Base-by-base conservation (phyloP, 2,888 invertebrate genomes). In the Drosophila neutralis region DNA sequence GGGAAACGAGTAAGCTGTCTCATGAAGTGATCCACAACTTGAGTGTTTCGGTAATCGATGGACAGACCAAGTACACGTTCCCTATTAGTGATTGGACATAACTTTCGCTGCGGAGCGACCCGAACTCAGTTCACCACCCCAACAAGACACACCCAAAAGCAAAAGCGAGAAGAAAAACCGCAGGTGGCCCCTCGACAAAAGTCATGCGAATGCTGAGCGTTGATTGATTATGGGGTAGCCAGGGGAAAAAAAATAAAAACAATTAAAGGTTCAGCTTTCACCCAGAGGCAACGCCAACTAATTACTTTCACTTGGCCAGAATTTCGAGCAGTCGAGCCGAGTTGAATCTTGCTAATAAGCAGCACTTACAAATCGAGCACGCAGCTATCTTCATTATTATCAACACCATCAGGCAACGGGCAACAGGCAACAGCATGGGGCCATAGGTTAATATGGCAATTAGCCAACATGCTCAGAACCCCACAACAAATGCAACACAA, bases 231-330 rank as follows among this genome's bases (percentile, higher is more conserved):
- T 71, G 69, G 66, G 57, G 70, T 70, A 69, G 83, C 38, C 65
- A 69, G 69, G 63, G 64, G 5, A 27, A 65, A 72, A 70, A 70
- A 29, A 74, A 57, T 70, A 69, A 69, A 80, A 63, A 80, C 85
- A 89, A 89, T 89, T 82, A 82, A 87, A 89, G 76, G 78, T 77
- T 73, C 76, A 74, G 86, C 90, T 86, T 90, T 90, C 89, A 88
- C 83, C 83, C 85, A 58, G 48, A 53, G 85, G 90, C 88, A 74
- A 72, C 54, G 68, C 54, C 56, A 72, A 67, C 76, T 80, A 88
- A 90, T 83, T 83, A 86, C 89, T 86, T 90, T 90, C 90, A 90
- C 90, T 82, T 78, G 76, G 58, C 33, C 52, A 62, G 67, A 66
- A 76, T 69, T 31, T 69, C 66, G 69, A 75, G 73, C 81, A 70